These are phyloP conservation scores for Rhingia campestris DNA, from an alignment of 2,888 invertebrate genomes.

Conservation along the genomic window DNA sequence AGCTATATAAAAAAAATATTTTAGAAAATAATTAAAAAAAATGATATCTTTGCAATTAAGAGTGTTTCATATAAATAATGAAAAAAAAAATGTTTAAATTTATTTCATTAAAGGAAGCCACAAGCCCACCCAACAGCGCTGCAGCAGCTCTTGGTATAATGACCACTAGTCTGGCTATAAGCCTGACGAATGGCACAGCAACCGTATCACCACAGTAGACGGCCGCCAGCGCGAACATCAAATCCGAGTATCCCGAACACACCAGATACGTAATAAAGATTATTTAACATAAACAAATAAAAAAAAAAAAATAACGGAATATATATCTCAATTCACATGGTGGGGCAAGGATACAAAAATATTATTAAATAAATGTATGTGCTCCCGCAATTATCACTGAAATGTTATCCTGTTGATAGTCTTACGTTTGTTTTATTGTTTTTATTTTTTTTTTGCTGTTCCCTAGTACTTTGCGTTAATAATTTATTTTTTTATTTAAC, in stretches of 20 bases:
- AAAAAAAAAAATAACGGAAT: constrained; percentile 9
- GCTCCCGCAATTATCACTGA: constrained; percentile 72
- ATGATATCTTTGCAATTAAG: constrained; percentile 31
- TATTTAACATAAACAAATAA: constrained; percentile 30
- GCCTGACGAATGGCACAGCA: constrained; percentile 78
- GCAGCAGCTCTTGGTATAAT: constrained; percentile 77
- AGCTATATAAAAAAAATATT: not conserved
- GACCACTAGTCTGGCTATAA: constrained; percentile 80
- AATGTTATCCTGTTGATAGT: constrained; percentile 65
- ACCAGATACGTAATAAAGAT: constrained; percentile 69
- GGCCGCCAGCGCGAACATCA: constrained; percentile 11
- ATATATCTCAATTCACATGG: constrained; percentile 18
- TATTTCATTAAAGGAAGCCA: constrained; percentile 73
- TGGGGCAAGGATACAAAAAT: constrained; percentile 34
- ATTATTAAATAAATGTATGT: constrained; percentile 73
- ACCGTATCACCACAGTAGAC: constrained; percentile 76
- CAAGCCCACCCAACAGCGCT: constrained; percentile 70
- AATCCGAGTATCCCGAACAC: constrained; percentile 28
- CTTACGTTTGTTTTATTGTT: constrained; percentile 56
- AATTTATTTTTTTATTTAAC: constrained; percentile 44
- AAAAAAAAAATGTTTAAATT: constrained; percentile 2
- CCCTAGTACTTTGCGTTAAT: constrained; percentile 50
- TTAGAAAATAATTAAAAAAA: constrained; percentile 22
- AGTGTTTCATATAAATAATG: constrained; percentile 18
- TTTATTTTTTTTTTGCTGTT: constrained; percentile 28